These are phyloP conservation scores for Melanargia galathea DNA, from an alignment of 2,888 invertebrate genomes.

Conservation along the genomic window DNA sequence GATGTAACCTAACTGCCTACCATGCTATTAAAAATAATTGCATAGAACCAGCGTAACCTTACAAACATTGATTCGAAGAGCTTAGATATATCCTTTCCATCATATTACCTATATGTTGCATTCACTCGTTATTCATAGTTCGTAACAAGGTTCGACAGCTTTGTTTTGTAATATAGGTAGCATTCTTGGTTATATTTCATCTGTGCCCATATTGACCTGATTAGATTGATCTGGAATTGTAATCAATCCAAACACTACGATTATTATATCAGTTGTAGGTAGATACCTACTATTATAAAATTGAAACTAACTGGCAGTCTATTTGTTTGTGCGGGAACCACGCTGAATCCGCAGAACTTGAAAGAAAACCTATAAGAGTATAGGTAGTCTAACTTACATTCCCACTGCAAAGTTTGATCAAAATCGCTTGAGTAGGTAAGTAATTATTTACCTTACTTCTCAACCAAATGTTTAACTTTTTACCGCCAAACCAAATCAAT, in stretches of 20 bases:
- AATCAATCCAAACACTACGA: slow-evolving; percentile 9
- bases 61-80: neutral
- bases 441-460: no score
- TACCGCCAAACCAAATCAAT: no score
- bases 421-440: no score
- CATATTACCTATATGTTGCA: neutral
- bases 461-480: no score
- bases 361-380: no score
- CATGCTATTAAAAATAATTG: neutral
- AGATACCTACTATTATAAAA: neutral
- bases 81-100: neutral
- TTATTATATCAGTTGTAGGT: neutral
- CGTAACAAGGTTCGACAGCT: slow-evolving; percentile 10
- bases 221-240: slow-evolving; percentile 25
- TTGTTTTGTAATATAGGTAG: slow-evolving; percentile 24
- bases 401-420: neutral
- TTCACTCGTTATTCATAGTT: neutral
- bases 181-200: slow-evolving; percentile 23
- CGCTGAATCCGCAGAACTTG: no score
- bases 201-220: slow-evolving; percentile 23
- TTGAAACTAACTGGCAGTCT: neutral
- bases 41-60: neutral
- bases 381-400: no score
- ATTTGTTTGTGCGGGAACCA: neutral
- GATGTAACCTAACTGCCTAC: neutral